Evolutionary conservation across 2,113 vertebrate genomes (phyloP).

Genomic region (Scomber scombrus): DNA sequence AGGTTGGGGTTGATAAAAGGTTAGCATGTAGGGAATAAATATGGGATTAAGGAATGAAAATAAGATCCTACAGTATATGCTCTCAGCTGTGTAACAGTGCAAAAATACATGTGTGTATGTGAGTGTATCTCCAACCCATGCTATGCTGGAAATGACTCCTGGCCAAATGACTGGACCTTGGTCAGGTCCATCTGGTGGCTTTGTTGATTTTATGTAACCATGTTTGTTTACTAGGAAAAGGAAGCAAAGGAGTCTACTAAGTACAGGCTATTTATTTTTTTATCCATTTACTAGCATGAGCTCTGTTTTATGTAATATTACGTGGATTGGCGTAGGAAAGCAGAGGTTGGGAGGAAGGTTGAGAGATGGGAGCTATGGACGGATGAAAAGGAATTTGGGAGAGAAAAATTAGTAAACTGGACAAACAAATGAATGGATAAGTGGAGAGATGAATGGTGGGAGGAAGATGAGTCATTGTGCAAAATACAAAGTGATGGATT

Average conservation of each 20-base stretch:
- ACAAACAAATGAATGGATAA: background rate
- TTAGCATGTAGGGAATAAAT: background rate
- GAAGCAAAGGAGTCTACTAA: slow-evolving; percentile 30
- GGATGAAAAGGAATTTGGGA: background rate
- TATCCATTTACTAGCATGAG: slow-evolving; percentile 34
- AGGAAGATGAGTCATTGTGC: background rate
- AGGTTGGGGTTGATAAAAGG: background rate
- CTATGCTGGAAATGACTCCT: slow-evolving; percentile 25
- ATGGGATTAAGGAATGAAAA: slow-evolving; percentile 16
- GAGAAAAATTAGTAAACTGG: background rate
- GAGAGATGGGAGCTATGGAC: background rate
- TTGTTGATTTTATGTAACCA: slow-evolving; percentile 55
- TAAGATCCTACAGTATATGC: slow-evolving; percentile 17
- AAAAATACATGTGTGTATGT: slow-evolving; percentile 13
- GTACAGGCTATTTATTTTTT: slow-evolving; percentile 37
- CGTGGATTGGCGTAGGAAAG: background rate
- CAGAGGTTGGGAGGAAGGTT: background rate
- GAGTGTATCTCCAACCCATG: background rate
- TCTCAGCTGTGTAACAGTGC: too few species aligned
- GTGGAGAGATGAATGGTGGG: background rate
- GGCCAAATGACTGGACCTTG: slow-evolving; percentile 30
- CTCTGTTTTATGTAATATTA: slow-evolving; percentile 35
- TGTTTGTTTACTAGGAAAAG: slow-evolving; percentile 52
- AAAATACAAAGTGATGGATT: slow-evolving; percentile 13
- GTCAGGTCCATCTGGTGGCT: slow-evolving; percentile 61